Evolutionary conservation across 1,140 invertebrate genomes (phyloP).

Genomic region (Araneus ventricosus): DNA sequence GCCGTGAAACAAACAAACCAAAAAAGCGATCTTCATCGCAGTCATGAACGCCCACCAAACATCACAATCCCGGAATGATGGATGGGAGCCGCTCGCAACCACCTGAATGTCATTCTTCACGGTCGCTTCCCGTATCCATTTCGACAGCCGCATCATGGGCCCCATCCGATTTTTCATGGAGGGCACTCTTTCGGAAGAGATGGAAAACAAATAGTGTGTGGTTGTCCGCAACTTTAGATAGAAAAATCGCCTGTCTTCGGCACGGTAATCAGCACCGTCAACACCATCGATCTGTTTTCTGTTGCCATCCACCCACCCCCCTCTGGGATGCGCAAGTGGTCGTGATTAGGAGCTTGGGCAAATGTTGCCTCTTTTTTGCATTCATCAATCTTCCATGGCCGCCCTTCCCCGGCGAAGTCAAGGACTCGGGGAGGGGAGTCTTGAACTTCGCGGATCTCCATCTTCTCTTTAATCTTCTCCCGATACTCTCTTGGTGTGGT

Average conservation of each 20-base stretch:
- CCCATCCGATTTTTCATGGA: neutral
- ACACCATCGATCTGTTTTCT: conserved; percentile 25
- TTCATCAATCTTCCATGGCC: conserved; percentile 29
- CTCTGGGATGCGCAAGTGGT: neutral
- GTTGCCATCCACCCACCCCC: neutral
- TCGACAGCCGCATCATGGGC: neutral
- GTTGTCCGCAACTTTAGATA: conserved; percentile 29
- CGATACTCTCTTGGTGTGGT: neutral
- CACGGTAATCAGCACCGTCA: conserved; percentile 7
- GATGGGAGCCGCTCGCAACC: neutral
- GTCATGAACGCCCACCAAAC: neutral
- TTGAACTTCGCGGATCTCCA: neutral
- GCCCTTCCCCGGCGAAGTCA: neutral
- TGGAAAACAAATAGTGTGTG: conserved; percentile 5
- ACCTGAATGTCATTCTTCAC: conserved; percentile 23
- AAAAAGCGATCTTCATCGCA: neutral
- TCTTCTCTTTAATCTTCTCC: neutral
- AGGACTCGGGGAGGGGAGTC: conserved; percentile 1
- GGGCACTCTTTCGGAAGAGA: neutral
- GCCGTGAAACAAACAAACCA: neutral
- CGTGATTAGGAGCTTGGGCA: conserved; percentile 39
- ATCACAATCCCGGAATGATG: neutral
- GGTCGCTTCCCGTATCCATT: neutral
- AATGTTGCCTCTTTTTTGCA: neutral
- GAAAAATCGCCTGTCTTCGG: conserved; percentile 29